Base-by-base conservation (phyloP, 2,888 invertebrate species). In the Drosophila picticornis region DNA sequence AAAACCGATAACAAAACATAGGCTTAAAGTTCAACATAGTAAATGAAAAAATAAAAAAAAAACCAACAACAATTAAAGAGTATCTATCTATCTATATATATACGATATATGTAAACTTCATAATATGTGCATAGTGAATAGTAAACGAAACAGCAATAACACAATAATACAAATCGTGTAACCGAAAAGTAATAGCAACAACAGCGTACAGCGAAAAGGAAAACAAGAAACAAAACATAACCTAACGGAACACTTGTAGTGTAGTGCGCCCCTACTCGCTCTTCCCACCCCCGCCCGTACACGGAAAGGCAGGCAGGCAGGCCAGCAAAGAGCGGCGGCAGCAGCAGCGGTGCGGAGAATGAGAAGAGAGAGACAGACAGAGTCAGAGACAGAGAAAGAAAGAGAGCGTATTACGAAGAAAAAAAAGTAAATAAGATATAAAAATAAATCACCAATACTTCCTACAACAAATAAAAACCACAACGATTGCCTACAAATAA, bases 401-500 rank as follows among this genome's bases (percentile, higher is more conserved):
- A 51, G 48, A 53, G 32, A 74, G 75, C 51, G 61, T 27, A 64
- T 66, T 66, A 68, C 55, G 4, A 72, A 72, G 22, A 50, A 69
- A 68, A 38, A 38, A 69, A 75, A 60, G 58, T 74, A 74, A 73
- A 69, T 71, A 78, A 64, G 48, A 74, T 62, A 50, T 63, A 65
- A 63, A 70, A 75, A 55, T 74, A 86, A 88, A 86, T 89, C 90
- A 86, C 85, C 89, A 89, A 84, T 89, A 86, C 85, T 86, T 86
- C 91, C 91, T 90, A 57, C 40, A 57, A 43, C 85, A 84, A 91
- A 55, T 11, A 55, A 38, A 88, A 81, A 92, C 91, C 91, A 91
- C 91, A 89, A 92, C 91, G 89, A 90, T 87, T 91, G 90, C 87
- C 91, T 90, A 84, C 91, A 90, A 81, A 86, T 75, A 81, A 73